Evolutionary conservation across 92 coral and sea anemone species (phyloP).

Genomic region (Pocillopora meandrina): DNA sequence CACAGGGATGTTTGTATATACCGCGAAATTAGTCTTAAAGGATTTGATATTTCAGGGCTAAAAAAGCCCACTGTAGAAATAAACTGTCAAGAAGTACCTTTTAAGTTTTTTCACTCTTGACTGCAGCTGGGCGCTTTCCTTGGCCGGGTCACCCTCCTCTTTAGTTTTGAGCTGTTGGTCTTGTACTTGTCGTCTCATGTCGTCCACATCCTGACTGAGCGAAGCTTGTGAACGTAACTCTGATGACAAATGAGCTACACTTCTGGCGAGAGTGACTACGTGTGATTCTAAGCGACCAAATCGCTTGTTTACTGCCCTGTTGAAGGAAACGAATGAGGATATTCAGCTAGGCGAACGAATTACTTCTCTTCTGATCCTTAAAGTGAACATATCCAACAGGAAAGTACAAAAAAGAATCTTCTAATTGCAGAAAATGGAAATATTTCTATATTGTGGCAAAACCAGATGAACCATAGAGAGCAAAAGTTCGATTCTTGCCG

Average conservation of each 20-base stretch:
- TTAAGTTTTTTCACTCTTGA: constrained; percentile 79
- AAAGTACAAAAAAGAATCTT: too few species aligned
- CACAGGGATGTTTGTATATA: too few species aligned
- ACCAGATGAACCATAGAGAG: too few species aligned
- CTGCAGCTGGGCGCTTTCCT: constrained; percentile 46
- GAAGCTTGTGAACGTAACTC: constrained; percentile 95
- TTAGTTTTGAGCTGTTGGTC: constrained; percentile 53
- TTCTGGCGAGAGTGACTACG: constrained; percentile 93
- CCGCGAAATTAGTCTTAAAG: too few species aligned
- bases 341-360: too few species aligned
- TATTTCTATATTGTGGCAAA: too few species aligned
- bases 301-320: constrained; percentile 90
- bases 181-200: constrained; percentile 77
- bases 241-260: constrained; percentile 90
- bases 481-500: too few species aligned
- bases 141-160: constrained; percentile 37
- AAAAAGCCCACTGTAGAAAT: too few species aligned
- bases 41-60: too few species aligned
- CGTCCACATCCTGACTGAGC: constrained; percentile 82
- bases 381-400: too few species aligned
- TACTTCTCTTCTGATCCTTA: too few species aligned
- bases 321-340: not conserved
- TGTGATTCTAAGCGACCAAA: constrained; percentile 93
- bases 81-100: constrained; percentile 57
- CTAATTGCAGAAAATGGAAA: too few species aligned